phyloP scores from a whole-genome alignment of 2,888 invertebrate species.

The Amphimallon solstitiale region DNA sequence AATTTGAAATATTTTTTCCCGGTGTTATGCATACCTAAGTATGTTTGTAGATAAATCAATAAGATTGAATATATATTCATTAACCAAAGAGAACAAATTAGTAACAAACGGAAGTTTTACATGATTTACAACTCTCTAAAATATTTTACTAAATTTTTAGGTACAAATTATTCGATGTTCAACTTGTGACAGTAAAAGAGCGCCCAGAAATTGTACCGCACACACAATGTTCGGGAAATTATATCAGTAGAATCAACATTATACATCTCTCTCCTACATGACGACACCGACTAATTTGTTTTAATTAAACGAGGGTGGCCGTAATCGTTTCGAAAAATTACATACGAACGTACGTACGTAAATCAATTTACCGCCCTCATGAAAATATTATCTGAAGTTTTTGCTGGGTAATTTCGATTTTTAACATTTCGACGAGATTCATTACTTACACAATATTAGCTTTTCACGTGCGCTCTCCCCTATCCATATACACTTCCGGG shows the following conservation, averaged over 20 bases:
- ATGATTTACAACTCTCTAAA: no score
- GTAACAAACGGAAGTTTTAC: no score
- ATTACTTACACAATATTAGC: constrained; percentile 12
- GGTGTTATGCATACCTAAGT: no score
- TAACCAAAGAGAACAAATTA: no score
- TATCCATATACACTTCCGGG: no score
- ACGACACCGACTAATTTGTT: constrained; percentile 13
- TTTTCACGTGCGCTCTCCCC: neutral
- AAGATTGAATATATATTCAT: no score
- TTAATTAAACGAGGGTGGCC: neutral
- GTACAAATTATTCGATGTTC: no score
- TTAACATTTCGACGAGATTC: neutral
- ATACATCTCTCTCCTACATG: neutral
- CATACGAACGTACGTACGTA: neutral
- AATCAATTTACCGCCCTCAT: constrained; percentile 8
- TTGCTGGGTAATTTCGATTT: constrained; percentile 14
- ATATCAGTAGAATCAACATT: neutral
- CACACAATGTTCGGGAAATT: neutral
- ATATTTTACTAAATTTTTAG: no score
- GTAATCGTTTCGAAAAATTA: constrained; percentile 2
- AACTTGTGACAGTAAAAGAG: no score
- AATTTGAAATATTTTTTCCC: no score
- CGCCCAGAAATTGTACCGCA: neutral
- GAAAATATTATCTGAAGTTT: constrained; percentile 4
- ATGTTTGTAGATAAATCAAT: no score